Conservation (phyloP, 1,140 invertebrate species). For the Cyrtorhinus lividipennis region DNA sequence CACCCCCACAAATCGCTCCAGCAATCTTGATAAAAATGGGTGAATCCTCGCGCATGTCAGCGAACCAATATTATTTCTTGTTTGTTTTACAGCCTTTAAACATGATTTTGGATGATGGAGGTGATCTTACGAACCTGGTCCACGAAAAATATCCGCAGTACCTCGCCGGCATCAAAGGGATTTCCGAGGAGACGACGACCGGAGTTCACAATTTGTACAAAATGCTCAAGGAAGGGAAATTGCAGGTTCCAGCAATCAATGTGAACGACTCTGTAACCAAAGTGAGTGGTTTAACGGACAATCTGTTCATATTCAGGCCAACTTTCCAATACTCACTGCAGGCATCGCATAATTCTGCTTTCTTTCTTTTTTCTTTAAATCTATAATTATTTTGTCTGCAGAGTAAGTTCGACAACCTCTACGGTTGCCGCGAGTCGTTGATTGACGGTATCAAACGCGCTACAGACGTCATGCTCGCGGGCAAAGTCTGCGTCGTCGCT, state of each 20-base stretch:
- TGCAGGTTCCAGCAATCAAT: conserved; percentile 93
- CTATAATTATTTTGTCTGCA: too few species aligned
- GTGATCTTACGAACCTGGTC: conserved; percentile 91
- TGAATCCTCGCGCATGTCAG: too few species aligned
- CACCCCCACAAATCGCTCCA: too few species aligned
- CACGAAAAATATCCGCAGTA: conserved; percentile 86
- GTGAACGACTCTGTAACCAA: conserved; percentile 98
- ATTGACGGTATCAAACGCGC: conserved; percentile 98
- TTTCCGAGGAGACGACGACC: conserved; percentile 98
- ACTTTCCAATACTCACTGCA: too few species aligned
- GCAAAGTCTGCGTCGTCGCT: conserved; percentile 93
- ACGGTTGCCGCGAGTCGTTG: conserved; percentile 95
- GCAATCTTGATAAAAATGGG: too few species aligned
- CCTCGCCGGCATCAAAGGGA: conserved; percentile 67
- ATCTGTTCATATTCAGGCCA: too few species aligned
- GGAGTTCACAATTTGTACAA: conserved; percentile 97
- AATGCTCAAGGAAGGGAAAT: conserved; percentile 74
- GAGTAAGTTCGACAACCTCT: conserved; percentile 99
- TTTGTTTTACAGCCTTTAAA: conserved; percentile 78
- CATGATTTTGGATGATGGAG: conserved; percentile 98
- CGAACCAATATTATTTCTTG: too few species aligned
- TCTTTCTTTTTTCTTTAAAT: too few species aligned
- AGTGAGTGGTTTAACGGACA: too few species aligned
- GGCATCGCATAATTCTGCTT: too few species aligned
- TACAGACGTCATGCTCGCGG: conserved; percentile 97